phyloP scores from a whole-genome alignment of 2,113 vertebrate genomes.

The Hypomesus transpacificus region DNA sequence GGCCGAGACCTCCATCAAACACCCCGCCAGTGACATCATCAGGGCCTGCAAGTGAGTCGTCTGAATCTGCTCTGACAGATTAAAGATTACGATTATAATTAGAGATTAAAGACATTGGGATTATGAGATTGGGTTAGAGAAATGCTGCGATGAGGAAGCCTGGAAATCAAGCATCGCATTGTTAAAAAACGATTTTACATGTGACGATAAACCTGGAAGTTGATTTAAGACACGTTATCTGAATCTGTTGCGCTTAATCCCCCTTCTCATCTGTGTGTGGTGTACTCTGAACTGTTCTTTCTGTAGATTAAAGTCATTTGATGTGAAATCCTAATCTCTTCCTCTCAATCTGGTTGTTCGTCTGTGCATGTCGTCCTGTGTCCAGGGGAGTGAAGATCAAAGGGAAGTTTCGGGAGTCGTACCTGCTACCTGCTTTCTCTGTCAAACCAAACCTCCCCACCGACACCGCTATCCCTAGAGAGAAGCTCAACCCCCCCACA shows the following conservation, averaged over 20 bases:
- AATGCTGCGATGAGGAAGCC: too few species aligned
- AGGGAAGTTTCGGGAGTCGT: slow-evolving; percentile 82
- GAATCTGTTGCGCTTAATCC: not conserved
- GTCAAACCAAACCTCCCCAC: slow-evolving; percentile 78
- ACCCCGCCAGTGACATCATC: slow-evolving; percentile 77
- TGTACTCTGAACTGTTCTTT: too few species aligned
- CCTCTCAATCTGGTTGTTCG: too few species aligned
- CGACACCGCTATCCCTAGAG: slow-evolving; percentile 71
- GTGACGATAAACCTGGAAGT: too few species aligned
- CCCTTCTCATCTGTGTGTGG: not conserved
- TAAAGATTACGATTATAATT: too few species aligned
- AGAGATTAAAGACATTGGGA: too few species aligned
- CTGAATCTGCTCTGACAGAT: not conserved
- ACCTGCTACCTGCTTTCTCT: slow-evolving; percentile 77
- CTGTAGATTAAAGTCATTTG: not conserved
- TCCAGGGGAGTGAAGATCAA: slow-evolving; percentile 74
- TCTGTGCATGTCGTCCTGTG: too few species aligned
- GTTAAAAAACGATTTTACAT: too few species aligned
- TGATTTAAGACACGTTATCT: too few species aligned
- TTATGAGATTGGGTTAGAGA: too few species aligned
- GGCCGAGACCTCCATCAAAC: slow-evolving; percentile 75
- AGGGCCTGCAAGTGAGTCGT: slow-evolving; percentile 82
- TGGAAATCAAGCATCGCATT: too few species aligned
- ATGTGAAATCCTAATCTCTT: too few species aligned
- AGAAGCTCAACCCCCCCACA: slow-evolving; percentile 87